Percentiles rank a stretch among this genome's conserved stretches.
Conservation (phyloP, 2,797 vertebrate species). For the Clarias pachynema region DNA sequence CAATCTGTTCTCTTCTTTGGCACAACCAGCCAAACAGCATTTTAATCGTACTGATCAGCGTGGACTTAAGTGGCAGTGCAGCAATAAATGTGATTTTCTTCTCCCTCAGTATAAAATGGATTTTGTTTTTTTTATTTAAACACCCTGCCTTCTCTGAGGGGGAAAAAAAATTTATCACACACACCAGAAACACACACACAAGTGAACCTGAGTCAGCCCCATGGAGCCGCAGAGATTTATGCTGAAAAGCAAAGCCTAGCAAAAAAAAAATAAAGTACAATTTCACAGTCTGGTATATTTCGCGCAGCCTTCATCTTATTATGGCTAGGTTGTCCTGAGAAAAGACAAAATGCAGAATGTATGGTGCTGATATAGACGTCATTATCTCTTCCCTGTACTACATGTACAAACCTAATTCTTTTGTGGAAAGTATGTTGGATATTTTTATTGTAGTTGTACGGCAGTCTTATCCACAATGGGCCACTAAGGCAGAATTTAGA, state of each 20-base stretch:
- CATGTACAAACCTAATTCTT: neutral
- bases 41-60: conserved; percentile 9
- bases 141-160: neutral
- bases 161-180: conserved; percentile 19
- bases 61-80: neutral
- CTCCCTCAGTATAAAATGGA: neutral
- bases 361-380: neutral
- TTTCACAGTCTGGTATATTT: neutral
- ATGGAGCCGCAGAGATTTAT: conserved; percentile 3
- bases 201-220: conserved; percentile 18
- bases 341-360: neutral
- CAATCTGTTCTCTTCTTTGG: neutral
- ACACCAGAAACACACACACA: conserved; percentile 8
- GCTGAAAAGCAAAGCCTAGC: neutral
- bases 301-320: neutral
- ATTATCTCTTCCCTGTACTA: too few species aligned
- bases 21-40: neutral
- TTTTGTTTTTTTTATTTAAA: neutral
- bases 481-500: neutral
- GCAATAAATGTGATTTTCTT: conserved; percentile 8
- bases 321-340: neutral
- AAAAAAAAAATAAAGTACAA: too few species aligned
- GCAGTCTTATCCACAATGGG: neutral
- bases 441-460: neutral
- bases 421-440: neutral